Percentiles rank a stretch among this genome's conserved stretches.
phyloP scores from a whole-genome alignment of 2,888 invertebrate genomes.

The Dyspetes luteomarginatus region DNA sequence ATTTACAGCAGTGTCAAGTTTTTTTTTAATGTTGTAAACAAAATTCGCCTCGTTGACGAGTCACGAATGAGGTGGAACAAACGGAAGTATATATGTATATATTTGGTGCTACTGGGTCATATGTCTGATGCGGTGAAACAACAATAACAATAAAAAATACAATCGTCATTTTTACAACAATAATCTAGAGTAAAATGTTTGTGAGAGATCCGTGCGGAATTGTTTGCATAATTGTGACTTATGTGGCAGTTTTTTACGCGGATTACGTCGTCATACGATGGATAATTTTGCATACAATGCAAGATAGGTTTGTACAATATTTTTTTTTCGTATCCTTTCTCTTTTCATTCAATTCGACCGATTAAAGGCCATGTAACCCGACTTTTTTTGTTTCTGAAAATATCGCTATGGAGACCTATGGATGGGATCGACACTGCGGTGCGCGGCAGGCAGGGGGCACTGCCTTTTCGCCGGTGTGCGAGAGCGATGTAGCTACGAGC shows the following conservation, averaged over 20 bases:
- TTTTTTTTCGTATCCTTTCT: neutral
- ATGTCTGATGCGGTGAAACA: neutral
- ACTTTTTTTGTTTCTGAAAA: no score
- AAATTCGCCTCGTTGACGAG: conserved; percentile 1
- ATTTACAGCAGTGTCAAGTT: neutral
- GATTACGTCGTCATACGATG: conserved; percentile 94
- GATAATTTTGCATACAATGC: conserved; percentile 92
- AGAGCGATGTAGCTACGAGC: no score
- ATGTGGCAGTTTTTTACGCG: conserved; percentile 92
- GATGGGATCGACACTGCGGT: no score
- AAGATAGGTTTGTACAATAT: conserved; percentile 87
- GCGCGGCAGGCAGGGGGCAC: no score
- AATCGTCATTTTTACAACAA: neutral
- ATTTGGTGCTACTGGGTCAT: neutral
- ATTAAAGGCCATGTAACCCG: no score
- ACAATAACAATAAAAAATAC: neutral
- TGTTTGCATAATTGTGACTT: conserved; percentile 91
- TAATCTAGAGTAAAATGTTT: conserved; percentile 85
- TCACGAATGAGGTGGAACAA: neutral
- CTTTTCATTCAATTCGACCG: conserved; percentile 5
- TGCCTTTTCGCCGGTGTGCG: no score
- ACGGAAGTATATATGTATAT: no score
- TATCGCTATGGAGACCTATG: no score
- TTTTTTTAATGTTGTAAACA: conserved; percentile 17
- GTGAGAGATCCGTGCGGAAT: conserved; percentile 94